Percentiles rank a stretch among this genome's conserved stretches.
phyloP scores from a whole-genome alignment of 1,140 invertebrate species.

The Cherax destructor region DNA sequence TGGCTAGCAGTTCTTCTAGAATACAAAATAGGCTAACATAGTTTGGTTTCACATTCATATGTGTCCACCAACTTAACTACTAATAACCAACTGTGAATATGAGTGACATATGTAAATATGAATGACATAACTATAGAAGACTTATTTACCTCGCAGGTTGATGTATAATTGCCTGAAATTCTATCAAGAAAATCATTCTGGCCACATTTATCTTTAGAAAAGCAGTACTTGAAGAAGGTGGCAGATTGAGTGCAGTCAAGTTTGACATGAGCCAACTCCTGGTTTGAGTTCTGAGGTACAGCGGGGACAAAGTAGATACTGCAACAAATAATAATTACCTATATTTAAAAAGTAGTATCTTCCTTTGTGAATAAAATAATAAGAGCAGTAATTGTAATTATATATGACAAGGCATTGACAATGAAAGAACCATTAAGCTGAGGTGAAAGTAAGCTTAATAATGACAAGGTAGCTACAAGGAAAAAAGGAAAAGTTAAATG shows the following conservation, averaged over 20 bases:
- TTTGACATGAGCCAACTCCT: not conserved
- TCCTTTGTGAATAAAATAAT: not conserved
- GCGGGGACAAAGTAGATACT: constrained; percentile 65
- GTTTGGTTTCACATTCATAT: no score
- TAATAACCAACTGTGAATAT: no score
- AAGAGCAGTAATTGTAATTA: not conserved
- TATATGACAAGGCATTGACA: not conserved
- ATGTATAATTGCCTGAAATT: constrained; percentile 11
- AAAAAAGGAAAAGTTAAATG: no score
- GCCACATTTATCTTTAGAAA: constrained; percentile 29
- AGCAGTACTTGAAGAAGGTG: constrained; percentile 30
- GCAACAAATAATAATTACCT: not conserved
- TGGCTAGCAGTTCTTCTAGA: no score
- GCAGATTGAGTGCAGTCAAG: constrained; percentile 12
- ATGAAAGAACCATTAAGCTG: no score
- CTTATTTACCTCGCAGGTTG: constrained; percentile 42
- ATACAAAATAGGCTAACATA: no score
- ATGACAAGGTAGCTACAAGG: no score
- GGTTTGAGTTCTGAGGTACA: constrained; percentile 33
- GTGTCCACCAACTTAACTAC: no score
- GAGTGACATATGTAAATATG: no score
- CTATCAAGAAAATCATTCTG: constrained; percentile 42
- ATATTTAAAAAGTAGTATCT: not conserved
- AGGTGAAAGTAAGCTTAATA: no score
- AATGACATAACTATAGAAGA: no score